Conservation (phyloP, 2,888 invertebrate genomes). For the Alcis repandata region DNA sequence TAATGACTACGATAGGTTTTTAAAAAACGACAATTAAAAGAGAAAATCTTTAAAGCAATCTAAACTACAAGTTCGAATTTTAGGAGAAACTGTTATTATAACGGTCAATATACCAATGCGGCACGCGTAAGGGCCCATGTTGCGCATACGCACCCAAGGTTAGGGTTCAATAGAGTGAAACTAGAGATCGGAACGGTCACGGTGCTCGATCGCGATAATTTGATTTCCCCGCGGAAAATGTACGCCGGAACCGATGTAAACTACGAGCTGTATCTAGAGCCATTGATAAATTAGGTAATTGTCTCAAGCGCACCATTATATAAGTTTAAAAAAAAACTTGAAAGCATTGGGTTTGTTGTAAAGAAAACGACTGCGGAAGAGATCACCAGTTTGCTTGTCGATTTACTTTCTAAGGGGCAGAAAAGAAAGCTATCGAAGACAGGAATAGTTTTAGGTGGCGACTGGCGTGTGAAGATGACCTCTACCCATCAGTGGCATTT, state of each 20-base stretch:
- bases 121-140: constrained; percentile 19
- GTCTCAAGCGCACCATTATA: not conserved
- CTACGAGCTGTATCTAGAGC: constrained; percentile 13
- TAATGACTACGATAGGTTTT: no score
- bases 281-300: constrained; percentile 18
- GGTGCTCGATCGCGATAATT: constrained; percentile 44
- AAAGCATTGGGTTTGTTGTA: not conserved
- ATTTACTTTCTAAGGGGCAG: not conserved
- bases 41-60: no score
- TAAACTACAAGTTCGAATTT: no score
- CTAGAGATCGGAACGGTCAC: constrained; percentile 52
- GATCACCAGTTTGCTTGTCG: not conserved
- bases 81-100: not conserved
- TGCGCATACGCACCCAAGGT: constrained; percentile 43
- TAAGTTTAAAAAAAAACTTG: constrained; percentile 1
- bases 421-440: not conserved
- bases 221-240: constrained; percentile 48
- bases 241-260: constrained; percentile 43
- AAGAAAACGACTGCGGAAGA: not conserved
- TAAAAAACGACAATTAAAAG: no score
- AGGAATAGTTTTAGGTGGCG: not conserved
- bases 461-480: no score
- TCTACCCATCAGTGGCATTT: no score
- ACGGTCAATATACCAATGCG: not conserved
- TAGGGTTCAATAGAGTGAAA: constrained; percentile 50